Evolutionary conservation across 2,797 vertebrate genomes (phyloP).

Genomic region (Hapalemur alaotrensis): DNA sequence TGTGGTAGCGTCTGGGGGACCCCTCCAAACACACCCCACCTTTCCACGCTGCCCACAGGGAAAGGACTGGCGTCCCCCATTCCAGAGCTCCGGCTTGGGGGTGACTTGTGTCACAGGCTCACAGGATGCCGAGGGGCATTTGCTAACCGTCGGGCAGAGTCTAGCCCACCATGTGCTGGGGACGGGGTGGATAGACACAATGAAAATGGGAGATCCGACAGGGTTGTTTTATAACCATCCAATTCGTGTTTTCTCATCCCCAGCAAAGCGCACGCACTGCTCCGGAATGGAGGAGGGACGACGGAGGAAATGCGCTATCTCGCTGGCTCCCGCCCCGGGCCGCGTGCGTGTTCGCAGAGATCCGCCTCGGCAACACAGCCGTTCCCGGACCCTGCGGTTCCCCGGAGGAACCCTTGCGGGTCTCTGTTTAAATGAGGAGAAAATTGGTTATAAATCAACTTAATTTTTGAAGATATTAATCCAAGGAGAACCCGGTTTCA

Average conservation of each 20-base stretch:
- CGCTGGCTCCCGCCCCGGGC: slow-evolving; percentile 42
- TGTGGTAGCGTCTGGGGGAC: not conserved
- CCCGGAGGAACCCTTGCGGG: slow-evolving; percentile 76
- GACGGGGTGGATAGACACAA: not conserved
- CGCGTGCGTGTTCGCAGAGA: slow-evolving; percentile 28
- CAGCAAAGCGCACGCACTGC: not conserved
- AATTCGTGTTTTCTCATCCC: not conserved
- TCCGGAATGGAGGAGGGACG: slow-evolving; percentile 20
- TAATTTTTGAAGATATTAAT: slow-evolving; percentile 82
- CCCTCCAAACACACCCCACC: not conserved
- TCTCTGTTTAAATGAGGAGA: slow-evolving; percentile 79
- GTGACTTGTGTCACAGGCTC: not conserved
- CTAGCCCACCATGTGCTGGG: not conserved
- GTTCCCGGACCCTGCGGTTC: slow-evolving; percentile 67
- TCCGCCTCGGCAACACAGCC: slow-evolving; percentile 54
- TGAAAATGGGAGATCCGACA: not conserved
- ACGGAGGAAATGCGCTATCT: not conserved
- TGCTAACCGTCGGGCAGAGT: not conserved
- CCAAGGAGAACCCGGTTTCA: slow-evolving; percentile 71
- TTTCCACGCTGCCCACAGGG: not conserved
- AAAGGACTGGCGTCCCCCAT: not conserved
- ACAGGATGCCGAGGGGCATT: not conserved
- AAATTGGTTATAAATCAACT: slow-evolving; percentile 83
- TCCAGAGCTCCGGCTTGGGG: not conserved
- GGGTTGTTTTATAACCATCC: slow-evolving; percentile 18